Base-by-base conservation (phyloP, 2,797 vertebrate genomes). In the Moxostoma hubbsi region DNA sequence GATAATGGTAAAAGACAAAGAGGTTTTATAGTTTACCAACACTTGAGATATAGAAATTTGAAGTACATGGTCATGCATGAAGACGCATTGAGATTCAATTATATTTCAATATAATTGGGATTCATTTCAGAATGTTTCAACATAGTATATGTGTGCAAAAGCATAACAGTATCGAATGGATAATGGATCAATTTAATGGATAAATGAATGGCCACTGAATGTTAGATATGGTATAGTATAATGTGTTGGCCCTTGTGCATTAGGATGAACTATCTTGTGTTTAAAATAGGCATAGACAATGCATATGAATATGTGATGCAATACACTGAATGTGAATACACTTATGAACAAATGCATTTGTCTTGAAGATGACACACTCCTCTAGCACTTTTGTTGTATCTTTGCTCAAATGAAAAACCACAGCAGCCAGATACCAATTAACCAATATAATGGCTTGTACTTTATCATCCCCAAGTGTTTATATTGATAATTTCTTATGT, bases 71-170 rank as follows among this genome's bases (percentile, higher is more conserved):
- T 70, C 53, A 71, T 36, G 12, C 5, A 43, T 5, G 61, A 51
- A 68, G 47, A 50, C 1, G 8, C 18, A n/a, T 24, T 24, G 24
- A 16, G 43, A 66, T 57, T 55, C 1, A 50, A 6, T 59, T 24
- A 24, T 24, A 18, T 24, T 24, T 24, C 24, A 24, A 24, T 24
- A 53, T 53, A 68, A 53, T 24, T 24, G 24, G 16, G 43, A 66
- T 57, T 55, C 1, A 50, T 24, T 24, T 24, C 24, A 24, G 9
- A 67, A 58, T 15, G 15, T 51, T 55, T 68, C 53, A 63, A n/a
- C 49, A 54, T 54, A 50, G 12, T 36, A 76, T 58, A 76, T 66
- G 0, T 75, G 62, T 57, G 73, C 53, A 75, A 57, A 65, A 75
- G 11, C 46, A 75, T 49, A 24, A 66, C 18, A 18, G 18, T 18